Evolutionary conservation across 2,113 vertebrate species (phyloP).

Genomic region (Dascyllus trimaculatus): DNA sequence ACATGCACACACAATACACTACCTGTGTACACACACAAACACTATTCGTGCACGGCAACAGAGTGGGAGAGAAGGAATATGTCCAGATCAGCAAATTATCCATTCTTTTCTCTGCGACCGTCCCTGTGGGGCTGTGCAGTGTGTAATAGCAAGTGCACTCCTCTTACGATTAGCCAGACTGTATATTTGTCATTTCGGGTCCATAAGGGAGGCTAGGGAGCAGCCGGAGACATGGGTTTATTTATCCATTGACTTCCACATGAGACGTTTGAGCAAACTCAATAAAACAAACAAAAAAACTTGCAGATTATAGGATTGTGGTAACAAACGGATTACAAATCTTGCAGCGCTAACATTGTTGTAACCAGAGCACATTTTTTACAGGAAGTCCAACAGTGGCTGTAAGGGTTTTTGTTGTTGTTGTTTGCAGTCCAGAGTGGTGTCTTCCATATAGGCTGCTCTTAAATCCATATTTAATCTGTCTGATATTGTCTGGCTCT

Average conservation of each 20-base stretch:
- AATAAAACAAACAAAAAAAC: constrained; percentile 11
- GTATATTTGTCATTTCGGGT: constrained; percentile 69
- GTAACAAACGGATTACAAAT: neutral
- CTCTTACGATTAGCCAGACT: constrained; percentile 62
- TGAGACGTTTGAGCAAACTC: constrained; percentile 10
- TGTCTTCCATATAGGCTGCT: neutral
- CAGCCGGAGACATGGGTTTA: constrained; percentile 36
- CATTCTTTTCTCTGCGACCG: constrained; percentile 64
- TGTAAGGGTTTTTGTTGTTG: neutral
- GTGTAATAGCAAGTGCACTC: constrained; percentile 66
- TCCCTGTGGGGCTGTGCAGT: constrained; percentile 62
- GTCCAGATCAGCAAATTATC: constrained; percentile 80
- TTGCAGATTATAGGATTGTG: neutral
- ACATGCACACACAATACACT: constrained; percentile 29
- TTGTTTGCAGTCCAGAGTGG: neutral
- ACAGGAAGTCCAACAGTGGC: neutral
- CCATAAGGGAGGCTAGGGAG: constrained; percentile 49
- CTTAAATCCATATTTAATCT: constrained; percentile 1
- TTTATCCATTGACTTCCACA: constrained; percentile 56
- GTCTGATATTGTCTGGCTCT: neutral
- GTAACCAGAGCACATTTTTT: neutral
- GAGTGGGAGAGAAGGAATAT: constrained; percentile 63
- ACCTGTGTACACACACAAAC: neutral
- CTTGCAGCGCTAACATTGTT: neutral
- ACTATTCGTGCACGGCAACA: constrained; percentile 26